Conservation (phyloP, 2,113 vertebrate species). For the Aviceda subcristata region DNA sequence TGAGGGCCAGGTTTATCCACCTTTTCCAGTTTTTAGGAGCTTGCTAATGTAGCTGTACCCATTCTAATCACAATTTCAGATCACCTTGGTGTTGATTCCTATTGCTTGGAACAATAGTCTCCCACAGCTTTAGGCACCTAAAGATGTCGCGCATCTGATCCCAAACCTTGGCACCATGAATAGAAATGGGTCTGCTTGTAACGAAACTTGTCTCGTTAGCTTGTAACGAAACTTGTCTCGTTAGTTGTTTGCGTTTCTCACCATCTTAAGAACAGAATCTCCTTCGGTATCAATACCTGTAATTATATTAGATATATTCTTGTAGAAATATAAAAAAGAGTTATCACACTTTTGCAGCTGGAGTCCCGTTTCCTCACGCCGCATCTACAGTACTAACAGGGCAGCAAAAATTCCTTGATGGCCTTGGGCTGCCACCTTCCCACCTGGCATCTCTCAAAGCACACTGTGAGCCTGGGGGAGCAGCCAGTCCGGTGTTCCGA, state of each 20-base stretch:
- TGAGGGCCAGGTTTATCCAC: background rate
- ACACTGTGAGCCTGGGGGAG: rapidly evolving
- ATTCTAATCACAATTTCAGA: background rate
- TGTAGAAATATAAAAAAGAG: background rate
- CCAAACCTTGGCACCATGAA: background rate
- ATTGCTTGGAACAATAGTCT: background rate
- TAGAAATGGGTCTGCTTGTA: background rate
- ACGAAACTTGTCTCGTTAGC: background rate
- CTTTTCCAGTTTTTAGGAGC: background rate
- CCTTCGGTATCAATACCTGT: background rate
- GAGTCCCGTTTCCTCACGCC: background rate
- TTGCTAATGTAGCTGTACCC: background rate
- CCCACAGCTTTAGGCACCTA: background rate
- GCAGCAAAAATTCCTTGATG: background rate
- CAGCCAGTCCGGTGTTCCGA: background rate
- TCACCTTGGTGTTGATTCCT: background rate
- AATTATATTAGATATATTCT: background rate
- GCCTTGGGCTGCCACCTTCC: background rate
- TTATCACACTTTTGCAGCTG: background rate
- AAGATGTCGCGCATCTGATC: background rate
- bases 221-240: background rate
- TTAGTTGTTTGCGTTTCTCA: background rate
- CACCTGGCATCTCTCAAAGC: background rate
- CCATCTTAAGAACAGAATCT: background rate
- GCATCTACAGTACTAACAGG: background rate